These are phyloP conservation scores for Macquaria ambigua DNA, from an alignment of 2,113 vertebrate species.

Conservation along the genomic window DNA sequence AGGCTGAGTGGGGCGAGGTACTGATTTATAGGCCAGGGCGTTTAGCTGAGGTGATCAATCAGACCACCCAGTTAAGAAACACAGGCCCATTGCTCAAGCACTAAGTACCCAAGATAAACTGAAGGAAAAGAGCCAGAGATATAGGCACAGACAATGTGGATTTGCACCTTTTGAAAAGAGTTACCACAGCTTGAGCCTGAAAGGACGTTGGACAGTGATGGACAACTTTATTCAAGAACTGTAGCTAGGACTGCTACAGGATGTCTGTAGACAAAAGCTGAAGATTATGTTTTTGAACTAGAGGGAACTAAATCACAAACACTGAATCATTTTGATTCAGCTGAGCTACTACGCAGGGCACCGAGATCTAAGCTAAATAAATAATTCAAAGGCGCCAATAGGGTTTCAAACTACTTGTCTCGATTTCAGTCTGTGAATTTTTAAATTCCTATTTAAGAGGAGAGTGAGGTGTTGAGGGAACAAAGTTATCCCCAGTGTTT, in stretches of 20 bases:
- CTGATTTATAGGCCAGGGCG: constrained; percentile 71
- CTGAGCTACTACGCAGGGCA: constrained; percentile 29
- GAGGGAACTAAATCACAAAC: constrained; percentile 24
- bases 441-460: constrained; percentile 34
- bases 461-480: constrained; percentile 2
- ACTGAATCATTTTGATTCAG: constrained; percentile 50
- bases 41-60: constrained; percentile 76
- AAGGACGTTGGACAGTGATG: not conserved
- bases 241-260: not conserved
- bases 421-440: constrained; percentile 61
- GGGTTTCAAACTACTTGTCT: constrained; percentile 68
- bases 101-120: constrained; percentile 48
- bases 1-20: constrained; percentile 40
- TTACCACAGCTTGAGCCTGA: not conserved
- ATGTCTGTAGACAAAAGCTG: constrained; percentile 16
- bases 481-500: constrained; percentile 22
- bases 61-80: constrained; percentile 56
- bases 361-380: constrained; percentile 55
- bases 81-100: constrained; percentile 57
- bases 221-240: constrained; percentile 1
- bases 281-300: constrained; percentile 28
- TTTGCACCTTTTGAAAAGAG: constrained; percentile 13
- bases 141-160: not conserved
- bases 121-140: not conserved
- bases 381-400: constrained; percentile 68